These are phyloP conservation scores for Heliconius charithonia DNA, from an alignment of 2,888 invertebrate genomes.

Conservation along the genomic window DNA sequence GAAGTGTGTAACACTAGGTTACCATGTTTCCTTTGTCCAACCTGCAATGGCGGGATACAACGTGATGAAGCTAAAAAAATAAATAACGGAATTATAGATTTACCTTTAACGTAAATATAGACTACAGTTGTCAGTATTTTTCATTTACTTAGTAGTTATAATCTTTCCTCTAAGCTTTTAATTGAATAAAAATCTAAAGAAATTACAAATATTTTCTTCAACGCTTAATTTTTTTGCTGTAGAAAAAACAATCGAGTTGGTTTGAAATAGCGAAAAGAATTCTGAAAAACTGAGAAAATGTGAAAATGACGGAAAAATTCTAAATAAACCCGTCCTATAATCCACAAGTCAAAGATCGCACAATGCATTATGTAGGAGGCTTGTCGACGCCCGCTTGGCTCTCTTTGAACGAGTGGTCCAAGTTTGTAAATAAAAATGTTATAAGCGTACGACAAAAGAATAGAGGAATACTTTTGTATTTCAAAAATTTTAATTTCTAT, in stretches of 20 bases:
- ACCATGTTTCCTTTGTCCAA: no score
- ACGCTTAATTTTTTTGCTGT: neutral
- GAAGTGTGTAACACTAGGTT: no score
- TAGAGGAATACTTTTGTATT: neutral
- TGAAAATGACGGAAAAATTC: conserved; percentile 56
- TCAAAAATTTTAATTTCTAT: neutral
- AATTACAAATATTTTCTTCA: neutral
- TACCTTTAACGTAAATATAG: no score
- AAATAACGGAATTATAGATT: no score
- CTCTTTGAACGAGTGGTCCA: conserved; percentile 37
- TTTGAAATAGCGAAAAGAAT: conserved; percentile 6
- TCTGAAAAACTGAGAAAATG: conserved; percentile 50
- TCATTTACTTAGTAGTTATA: no score
- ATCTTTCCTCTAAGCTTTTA: neutral
- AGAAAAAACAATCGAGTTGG: neutral
- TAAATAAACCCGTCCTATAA: conserved; percentile 64
- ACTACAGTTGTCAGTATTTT: no score
- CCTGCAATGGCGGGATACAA: no score
- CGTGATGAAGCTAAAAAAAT: no score
- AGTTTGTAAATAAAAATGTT: conserved; percentile 18
- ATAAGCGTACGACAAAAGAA: neutral
- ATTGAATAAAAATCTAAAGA: neutral
- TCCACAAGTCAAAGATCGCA: conserved; percentile 64
- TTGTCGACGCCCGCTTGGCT: conserved; percentile 65
- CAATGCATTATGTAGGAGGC: conserved; percentile 74